Evolutionary conservation across 2,113 vertebrate species (phyloP).

Genomic region (Circaetus cinerascens): DNA sequence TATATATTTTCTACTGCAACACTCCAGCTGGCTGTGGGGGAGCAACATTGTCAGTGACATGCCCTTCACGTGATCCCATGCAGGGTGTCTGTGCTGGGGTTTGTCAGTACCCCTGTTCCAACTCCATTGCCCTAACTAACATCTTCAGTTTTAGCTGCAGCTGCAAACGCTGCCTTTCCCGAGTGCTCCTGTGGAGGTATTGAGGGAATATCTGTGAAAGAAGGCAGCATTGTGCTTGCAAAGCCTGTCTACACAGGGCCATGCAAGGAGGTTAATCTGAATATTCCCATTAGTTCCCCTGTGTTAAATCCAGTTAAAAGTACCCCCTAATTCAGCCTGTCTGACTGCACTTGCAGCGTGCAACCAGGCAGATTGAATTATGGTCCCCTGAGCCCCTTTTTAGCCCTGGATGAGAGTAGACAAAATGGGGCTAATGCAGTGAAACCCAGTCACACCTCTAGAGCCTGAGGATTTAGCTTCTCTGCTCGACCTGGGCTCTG

Average conservation of each 20-base stretch:
- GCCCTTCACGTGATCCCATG: neutral
- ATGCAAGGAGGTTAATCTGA: neutral
- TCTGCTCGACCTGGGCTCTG: neutral
- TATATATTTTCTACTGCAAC: neutral
- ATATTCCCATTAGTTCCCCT: conserved; percentile 28
- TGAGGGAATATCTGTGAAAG: neutral
- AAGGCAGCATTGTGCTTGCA: neutral
- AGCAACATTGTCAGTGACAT: neutral
- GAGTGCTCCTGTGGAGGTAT: neutral
- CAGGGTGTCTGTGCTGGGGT: neutral
- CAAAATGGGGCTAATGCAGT: neutral
- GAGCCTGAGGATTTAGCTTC: neutral
- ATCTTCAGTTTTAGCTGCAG: neutral
- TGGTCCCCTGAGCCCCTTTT: neutral
- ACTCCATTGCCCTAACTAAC: neutral
- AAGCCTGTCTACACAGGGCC: neutral
- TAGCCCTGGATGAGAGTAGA: neutral
- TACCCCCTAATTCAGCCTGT: neutral
- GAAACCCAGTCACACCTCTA: neutral
- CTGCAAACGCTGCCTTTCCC: neutral
- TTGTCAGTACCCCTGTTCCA: neutral
- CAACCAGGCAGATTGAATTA: neutral
- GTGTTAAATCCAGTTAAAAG: conserved; percentile 6
- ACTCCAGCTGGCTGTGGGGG: neutral
- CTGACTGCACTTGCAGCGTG: neutral